phyloP scores from a whole-genome alignment of 1,140 invertebrate genomes.

The Thrips palmi region DNA sequence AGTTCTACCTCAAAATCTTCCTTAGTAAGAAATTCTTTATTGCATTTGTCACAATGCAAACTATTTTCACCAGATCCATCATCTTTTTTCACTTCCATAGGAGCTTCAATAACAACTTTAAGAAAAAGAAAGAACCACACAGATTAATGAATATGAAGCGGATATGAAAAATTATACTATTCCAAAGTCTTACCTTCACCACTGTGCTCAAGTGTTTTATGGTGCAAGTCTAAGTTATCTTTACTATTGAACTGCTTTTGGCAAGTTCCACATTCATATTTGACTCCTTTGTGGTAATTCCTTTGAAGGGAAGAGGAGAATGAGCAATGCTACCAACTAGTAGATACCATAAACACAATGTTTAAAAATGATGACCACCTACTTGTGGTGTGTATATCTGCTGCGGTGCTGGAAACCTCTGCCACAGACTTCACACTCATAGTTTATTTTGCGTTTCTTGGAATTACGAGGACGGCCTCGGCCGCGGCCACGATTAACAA shows the following conservation, averaged over 20 bases:
- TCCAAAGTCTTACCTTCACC: constrained; percentile 22
- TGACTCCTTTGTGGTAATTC: constrained; percentile 27
- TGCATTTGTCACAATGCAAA: constrained; percentile 31
- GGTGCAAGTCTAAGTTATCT: constrained; percentile 29
- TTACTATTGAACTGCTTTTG: constrained; percentile 25
- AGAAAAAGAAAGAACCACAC: too few relatives aligned
- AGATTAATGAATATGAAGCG: too few relatives aligned
- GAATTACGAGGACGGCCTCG: constrained; percentile 30
- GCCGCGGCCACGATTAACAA: constrained; percentile 33
- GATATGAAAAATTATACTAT: not conserved
- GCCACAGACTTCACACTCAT: constrained; percentile 31
- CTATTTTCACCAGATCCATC: constrained; percentile 11
- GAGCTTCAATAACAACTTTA: constrained; percentile 11
- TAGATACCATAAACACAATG: too few relatives aligned
- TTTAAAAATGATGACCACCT: constrained; percentile 13
- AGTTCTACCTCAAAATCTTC: constrained; percentile 27
- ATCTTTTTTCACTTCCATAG: constrained; percentile 9
- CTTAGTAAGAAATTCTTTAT: constrained; percentile 32
- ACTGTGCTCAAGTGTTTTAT: constrained; percentile 27
- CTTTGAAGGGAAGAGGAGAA: constrained; percentile 16
- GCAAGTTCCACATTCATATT: constrained; percentile 31
- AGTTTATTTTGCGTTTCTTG: constrained; percentile 25
- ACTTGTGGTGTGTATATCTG: constrained; percentile 28
- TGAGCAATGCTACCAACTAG: too few relatives aligned
- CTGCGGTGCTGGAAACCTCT: constrained; percentile 31